These are phyloP conservation scores for Phrynocephalus versicolor DNA, from an alignment of 2,113 vertebrate species.

Conservation along the genomic window DNA sequence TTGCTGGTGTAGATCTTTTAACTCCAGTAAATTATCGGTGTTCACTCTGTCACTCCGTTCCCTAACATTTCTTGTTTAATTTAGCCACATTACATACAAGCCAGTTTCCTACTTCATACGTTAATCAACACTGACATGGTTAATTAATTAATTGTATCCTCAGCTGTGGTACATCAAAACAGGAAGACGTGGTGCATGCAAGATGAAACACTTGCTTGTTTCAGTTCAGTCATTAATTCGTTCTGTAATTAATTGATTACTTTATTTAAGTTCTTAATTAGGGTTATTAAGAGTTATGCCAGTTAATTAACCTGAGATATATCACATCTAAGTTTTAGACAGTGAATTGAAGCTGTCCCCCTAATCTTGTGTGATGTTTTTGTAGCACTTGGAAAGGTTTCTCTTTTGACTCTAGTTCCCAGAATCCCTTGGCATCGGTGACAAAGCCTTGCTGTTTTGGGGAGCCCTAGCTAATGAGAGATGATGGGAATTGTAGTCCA, in stretches of 20 bases:
- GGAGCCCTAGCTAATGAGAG: neutral
- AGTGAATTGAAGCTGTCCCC: neutral
- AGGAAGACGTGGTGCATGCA: neutral
- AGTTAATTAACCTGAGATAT: neutral
- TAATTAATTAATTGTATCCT: neutral
- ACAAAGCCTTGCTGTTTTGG: no score
- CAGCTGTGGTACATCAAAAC: neutral
- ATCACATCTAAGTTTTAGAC: neutral
- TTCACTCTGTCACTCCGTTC: neutral
- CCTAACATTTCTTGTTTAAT: neutral
- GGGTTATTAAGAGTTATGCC: no score
- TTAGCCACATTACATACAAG: neutral
- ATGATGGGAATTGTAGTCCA: neutral
- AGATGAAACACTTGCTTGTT: neutral
- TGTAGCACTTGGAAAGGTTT: no score
- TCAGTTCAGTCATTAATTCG: no score
- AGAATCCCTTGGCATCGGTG: neutral
- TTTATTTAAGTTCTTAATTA: no score
- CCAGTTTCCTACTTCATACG: neutral
- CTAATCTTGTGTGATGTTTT: neutral
- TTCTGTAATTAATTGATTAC: no score
- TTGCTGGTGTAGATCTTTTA: neutral
- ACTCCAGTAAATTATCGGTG: neutral
- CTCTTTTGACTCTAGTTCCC: no score
- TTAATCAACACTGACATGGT: neutral